phyloP scores from a whole-genome alignment of 2,888 invertebrate species.

The Polymixis lichenea region DNA sequence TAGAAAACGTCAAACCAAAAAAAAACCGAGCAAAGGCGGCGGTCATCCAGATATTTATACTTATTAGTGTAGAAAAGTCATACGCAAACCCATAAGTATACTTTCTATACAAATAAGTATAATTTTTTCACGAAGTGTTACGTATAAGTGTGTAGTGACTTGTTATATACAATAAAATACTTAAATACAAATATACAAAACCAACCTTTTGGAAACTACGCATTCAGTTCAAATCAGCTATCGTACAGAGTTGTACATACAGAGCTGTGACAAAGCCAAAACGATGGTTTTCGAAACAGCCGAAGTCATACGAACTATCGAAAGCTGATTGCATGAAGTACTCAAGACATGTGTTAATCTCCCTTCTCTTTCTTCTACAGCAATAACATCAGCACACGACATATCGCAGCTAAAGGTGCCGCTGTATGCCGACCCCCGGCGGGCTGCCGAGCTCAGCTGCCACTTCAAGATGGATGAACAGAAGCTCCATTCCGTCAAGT shows the following conservation, averaged over 20 bases:
- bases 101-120: neutral
- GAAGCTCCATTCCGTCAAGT: slow-evolving; percentile 87
- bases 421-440: slow-evolving; percentile 86
- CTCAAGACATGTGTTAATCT: neutral
- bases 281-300: neutral
- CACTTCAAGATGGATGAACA: slow-evolving; percentile 87
- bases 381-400: slow-evolving; percentile 85
- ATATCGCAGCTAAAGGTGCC: slow-evolving; percentile 87
- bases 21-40: too few relatives aligned
- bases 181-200: neutral
- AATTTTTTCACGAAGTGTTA: neutral
- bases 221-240: neutral
- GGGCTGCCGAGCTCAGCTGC: slow-evolving; percentile 88
- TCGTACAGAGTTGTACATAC: neutral
- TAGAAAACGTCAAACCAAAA: too few relatives aligned
- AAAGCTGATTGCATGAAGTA: neutral
- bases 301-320: neutral
- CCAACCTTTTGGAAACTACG: neutral
- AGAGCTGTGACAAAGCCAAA: neutral
- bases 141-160: neutral
- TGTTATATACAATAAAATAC: neutral
- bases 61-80: neutral
- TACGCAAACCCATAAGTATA: neutral
- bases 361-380: slow-evolving; percentile 72
- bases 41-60: too few relatives aligned